Percentiles rank a stretch among this genome's conserved stretches.
phyloP scores from a whole-genome alignment of 2,113 vertebrate species.

The Elephas maximus region DNA sequence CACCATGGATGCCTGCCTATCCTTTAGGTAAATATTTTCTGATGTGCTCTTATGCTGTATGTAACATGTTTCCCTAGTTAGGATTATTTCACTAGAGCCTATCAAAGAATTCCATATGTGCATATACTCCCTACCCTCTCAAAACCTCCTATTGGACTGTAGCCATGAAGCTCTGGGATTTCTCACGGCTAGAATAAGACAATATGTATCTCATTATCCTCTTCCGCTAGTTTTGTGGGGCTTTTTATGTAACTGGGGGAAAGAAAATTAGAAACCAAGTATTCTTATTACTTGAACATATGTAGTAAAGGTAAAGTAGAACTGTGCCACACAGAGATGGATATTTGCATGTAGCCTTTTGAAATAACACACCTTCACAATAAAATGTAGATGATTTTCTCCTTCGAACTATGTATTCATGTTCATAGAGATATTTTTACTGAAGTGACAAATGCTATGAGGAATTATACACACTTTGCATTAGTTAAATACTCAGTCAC shows the following conservation, averaged over 20 bases:
- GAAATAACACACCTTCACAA: slow-evolving; percentile 80
- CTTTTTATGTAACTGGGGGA: slow-evolving; percentile 79
- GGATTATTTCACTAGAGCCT: slow-evolving; percentile 63
- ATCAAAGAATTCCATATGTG: slow-evolving; percentile 41
- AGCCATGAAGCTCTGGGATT: slow-evolving; percentile 81
- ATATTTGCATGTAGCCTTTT: slow-evolving; percentile 82
- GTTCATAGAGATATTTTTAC: slow-evolving; percentile 53
- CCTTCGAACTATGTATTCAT: neutral
- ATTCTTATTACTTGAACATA: slow-evolving; percentile 80
- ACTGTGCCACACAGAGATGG: slow-evolving; percentile 67
- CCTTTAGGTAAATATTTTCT: slow-evolving; percentile 74
- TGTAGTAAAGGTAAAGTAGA: slow-evolving; percentile 81
- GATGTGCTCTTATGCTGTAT: neutral
- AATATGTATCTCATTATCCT: slow-evolving; percentile 76
- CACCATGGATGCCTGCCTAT: neutral
- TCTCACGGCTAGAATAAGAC: slow-evolving; percentile 77
- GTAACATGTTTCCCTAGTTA: slow-evolving; percentile 55
- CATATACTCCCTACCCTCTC: slow-evolving; percentile 35
- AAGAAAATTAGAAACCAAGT: slow-evolving; percentile 67
- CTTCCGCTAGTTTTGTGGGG: slow-evolving; percentile 66
- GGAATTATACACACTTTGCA: neutral
- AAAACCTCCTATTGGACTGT: slow-evolving; percentile 60
- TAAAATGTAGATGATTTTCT: slow-evolving; percentile 69
- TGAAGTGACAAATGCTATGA: neutral
- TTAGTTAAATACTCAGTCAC: neutral